Evolutionary conservation across 1,140 invertebrate species (phyloP).

Genomic region (Cydia strobilella): DNA sequence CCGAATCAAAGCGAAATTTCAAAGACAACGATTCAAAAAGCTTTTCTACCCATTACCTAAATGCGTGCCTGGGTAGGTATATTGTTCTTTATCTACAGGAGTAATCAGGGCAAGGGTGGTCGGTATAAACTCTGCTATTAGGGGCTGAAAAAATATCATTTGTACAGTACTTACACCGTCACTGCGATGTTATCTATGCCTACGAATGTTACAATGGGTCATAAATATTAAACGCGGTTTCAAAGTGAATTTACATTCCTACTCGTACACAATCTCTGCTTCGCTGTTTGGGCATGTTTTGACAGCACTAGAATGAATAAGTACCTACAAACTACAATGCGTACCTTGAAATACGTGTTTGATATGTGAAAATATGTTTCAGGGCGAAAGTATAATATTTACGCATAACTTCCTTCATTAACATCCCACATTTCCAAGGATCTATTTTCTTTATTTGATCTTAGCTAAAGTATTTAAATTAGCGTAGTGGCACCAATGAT

Average conservation of each 20-base stretch:
- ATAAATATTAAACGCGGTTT: constrained; percentile 19
- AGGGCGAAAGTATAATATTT: too few species aligned
- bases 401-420: too few species aligned
- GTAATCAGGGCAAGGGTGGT: background rate
- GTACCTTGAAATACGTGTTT: too few species aligned
- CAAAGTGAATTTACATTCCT: constrained; percentile 4
- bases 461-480: too few species aligned
- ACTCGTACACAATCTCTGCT: background rate
- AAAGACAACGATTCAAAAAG: background rate
- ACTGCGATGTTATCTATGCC: constrained; percentile 18
- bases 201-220: constrained; percentile 11
- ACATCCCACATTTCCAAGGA: too few species aligned
- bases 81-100: constrained; percentile 3
- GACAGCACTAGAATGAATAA: background rate
- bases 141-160: constrained; percentile 30
- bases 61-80: background rate
- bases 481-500: too few species aligned
- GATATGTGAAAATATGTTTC: too few species aligned
- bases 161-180: constrained; percentile 23
- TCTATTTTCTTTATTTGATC: too few species aligned
- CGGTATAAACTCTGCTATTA: background rate
- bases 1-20: background rate
- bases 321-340: background rate
- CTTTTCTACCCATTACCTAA: background rate
- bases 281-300: constrained; percentile 3